Evolutionary conservation across 2,113 vertebrate species (phyloP).

Genomic region (Copsychus sechellarum): DNA sequence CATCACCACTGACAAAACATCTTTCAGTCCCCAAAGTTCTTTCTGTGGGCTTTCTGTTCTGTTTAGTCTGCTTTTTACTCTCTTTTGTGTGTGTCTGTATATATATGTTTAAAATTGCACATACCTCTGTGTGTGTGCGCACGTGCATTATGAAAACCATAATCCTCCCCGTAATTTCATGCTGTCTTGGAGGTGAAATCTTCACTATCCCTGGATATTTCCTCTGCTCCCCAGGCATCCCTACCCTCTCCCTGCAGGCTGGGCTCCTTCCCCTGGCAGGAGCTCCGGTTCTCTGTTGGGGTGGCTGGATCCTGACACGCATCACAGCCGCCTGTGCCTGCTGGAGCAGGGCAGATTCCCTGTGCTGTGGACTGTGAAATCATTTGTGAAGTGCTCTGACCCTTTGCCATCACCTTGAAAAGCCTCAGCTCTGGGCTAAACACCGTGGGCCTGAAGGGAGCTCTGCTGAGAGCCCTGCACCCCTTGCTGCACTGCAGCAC

Average conservation of each 20-base stretch:
- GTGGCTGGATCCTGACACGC: background rate
- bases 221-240: background rate
- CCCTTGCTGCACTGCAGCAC: background rate
- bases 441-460: background rate
- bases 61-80: background rate
- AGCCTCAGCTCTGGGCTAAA: background rate
- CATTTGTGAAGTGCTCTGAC: slow-evolving; percentile 12
- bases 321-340: background rate
- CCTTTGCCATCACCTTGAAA: background rate
- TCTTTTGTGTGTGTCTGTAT: background rate
- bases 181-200: background rate
- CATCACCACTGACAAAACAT: background rate
- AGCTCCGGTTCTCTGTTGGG: background rate
- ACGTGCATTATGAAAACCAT: background rate
- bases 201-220: background rate
- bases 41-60: background rate
- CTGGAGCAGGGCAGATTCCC: background rate
- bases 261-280: background rate
- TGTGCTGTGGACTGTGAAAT: background rate
- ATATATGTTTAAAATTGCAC: background rate
- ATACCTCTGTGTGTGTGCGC: background rate
- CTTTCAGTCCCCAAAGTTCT: background rate
- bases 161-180: background rate
- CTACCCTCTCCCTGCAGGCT: background rate
- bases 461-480: background rate